Evolutionary conservation across 2,113 vertebrate genomes (phyloP), one percentile per base, ranked within the genome.

Genomic region (Colistium nudipinnis): DNA sequence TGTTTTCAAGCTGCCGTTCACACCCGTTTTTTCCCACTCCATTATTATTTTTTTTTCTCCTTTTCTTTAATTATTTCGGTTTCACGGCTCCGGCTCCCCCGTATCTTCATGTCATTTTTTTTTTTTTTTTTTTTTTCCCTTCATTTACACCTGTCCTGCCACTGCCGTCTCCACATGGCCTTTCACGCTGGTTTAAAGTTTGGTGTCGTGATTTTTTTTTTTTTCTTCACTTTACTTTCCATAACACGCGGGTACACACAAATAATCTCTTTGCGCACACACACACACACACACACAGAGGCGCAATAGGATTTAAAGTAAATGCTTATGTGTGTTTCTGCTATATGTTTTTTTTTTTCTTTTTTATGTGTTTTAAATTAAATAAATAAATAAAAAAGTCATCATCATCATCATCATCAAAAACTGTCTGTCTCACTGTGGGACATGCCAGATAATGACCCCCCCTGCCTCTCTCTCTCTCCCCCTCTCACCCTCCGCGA

Each of bases 381-480:
- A n/a, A n/a, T n/a, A n/a, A n/a, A n/a, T n/a, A n/a, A n/a, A n/a
- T n/a, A n/a, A n/a, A n/a, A n/a, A n/a, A n/a, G n/a, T n/a, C n/a
- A n/a, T n/a, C n/a, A n/a, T n/a, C n/a, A n/a, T n/a, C n/a, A n/a
- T n/a, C n/a, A n/a, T n/a, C 45, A 73, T 48, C 57, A 65, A 43
- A 56, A 25, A 24, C 76, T 63, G 79, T 62, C 71, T 64, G 53
- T 48, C 49, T 77, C 63, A 33, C 75, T 74, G 68, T 47, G 20
- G 65, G 65, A 78, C 61, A 71, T 60, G 62, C 76, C 82, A 80
- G 84, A 87, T 81, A 85, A 86, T 79, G 80, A 84, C 78, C 78
- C 68, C 2, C 35, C 10, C 35, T 36, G 7, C 2, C 14, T 14
- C 4, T 25, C 11, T 47, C 45, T 14, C 20, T 7, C 22, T 2